Percentiles rank a stretch among this genome's conserved stretches.
phyloP scores from a whole-genome alignment of 64 coral and sea anemone genomes.

The Pocillopora verrucosa region DNA sequence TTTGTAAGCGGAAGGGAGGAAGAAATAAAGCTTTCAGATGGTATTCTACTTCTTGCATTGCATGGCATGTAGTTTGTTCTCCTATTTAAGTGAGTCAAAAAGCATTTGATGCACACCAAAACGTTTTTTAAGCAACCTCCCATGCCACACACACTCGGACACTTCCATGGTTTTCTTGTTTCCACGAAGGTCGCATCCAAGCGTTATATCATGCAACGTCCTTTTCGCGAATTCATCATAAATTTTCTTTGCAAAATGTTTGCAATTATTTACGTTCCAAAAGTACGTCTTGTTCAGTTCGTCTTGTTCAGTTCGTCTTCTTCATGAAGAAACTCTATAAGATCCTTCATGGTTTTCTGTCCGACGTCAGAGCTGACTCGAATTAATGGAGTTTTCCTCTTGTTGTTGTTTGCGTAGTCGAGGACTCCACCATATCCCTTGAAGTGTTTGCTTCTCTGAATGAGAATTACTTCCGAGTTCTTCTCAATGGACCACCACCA shows the following conservation, averaged over 20 bases:
- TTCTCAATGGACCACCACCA: constrained; percentile 58
- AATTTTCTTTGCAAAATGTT: constrained; percentile 29
- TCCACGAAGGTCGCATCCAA: too few relatives aligned
- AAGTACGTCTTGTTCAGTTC: constrained; percentile 23
- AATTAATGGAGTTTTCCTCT: not conserved
- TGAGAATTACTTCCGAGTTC: not conserved
- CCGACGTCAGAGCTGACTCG: not conserved
- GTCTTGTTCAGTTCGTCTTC: constrained; percentile 6
- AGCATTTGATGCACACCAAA: too few relatives aligned
- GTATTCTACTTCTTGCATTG: too few relatives aligned
- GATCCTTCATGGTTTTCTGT: not conserved
- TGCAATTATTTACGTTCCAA: not conserved
- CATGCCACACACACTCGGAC: too few relatives aligned
- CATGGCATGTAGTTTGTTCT: too few relatives aligned
- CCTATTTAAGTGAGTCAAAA: too few relatives aligned
- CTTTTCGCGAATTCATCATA: constrained; percentile 5
- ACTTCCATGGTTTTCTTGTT: too few relatives aligned
- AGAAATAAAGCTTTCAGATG: too few relatives aligned
- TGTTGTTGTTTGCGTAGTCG: not conserved
- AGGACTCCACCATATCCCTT: not conserved
- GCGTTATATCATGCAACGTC: not conserved
- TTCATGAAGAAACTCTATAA: not conserved
- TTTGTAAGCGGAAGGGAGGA: too few relatives aligned
- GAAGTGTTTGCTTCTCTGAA: not conserved
- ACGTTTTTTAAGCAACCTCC: too few relatives aligned